Evolutionary conservation across 2,113 vertebrate genomes (phyloP).

Genomic region (Nesoenas mayeri): DNA sequence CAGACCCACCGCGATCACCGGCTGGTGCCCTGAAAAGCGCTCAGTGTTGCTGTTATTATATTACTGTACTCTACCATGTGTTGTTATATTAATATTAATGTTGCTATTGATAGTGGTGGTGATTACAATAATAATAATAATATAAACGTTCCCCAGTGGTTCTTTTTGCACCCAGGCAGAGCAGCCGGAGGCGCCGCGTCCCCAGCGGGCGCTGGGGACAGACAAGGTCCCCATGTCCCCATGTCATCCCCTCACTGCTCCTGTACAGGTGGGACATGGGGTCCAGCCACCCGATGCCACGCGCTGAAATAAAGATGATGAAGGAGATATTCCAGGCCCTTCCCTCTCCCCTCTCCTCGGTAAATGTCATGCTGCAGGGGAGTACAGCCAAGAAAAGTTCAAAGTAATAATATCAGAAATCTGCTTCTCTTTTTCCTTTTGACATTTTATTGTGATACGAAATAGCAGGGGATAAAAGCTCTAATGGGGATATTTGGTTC

Average conservation of each 20-base stretch:
- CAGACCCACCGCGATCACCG: neutral
- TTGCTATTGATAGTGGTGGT: neutral
- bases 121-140: neutral
- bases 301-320: constrained; percentile 11
- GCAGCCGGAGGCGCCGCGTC: neutral
- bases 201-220: neutral
- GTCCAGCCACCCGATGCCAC: neutral
- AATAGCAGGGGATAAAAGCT: constrained; percentile 53
- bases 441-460: constrained; percentile 72
- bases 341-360: constrained; percentile 1
- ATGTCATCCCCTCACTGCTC: neutral
- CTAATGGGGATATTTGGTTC: constrained; percentile 56
- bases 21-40: neutral
- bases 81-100: no score
- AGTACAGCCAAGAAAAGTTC: constrained; percentile 69
- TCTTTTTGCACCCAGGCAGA: accelerated
- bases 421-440: constrained; percentile 66
- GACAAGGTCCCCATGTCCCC: neutral
- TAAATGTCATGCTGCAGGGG: constrained; percentile 73
- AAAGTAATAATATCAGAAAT: constrained; percentile 70
- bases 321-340: neutral
- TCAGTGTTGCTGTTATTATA: neutral
- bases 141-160: no score
- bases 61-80: accelerated
- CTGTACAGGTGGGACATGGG: neutral